A percentile compares a stretch with the other conserved stretches of the same genome.
These are phyloP conservation scores for Tanypteryx hageni DNA, from an alignment of 2,888 invertebrate species.

Conservation along the genomic window DNA sequence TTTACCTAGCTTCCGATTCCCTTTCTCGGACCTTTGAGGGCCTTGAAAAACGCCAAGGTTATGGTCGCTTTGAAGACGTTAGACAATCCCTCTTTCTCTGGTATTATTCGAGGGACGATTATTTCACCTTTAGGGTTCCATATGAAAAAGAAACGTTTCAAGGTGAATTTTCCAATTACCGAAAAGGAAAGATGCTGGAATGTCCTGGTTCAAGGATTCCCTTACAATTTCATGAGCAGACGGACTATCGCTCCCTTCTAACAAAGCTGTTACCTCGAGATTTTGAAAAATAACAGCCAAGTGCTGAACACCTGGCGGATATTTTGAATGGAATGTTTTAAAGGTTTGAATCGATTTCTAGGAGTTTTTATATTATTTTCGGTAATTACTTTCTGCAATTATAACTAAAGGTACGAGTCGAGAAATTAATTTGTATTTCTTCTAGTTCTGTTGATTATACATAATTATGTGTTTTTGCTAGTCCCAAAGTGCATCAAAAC, in stretches of 20 bases:
- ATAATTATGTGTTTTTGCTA: too few relatives aligned
- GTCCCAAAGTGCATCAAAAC: too few relatives aligned
- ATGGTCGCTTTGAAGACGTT: slow-evolving; percentile 3
- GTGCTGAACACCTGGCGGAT: not conserved
- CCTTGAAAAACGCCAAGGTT: slow-evolving; percentile 55
- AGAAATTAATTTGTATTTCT: too few relatives aligned
- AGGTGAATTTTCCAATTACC: not conserved
- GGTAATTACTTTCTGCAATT: too few relatives aligned
- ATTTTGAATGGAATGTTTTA: not conserved
- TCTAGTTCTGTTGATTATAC: too few relatives aligned
- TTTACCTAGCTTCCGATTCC: slow-evolving; percentile 49
- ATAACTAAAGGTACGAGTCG: too few relatives aligned
- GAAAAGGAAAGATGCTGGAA: not conserved
- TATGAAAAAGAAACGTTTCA: not conserved
- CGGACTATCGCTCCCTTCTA: not conserved
- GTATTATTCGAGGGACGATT: not conserved
- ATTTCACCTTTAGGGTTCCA: not conserved
- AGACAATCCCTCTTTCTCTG: not conserved
- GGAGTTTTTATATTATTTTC: not conserved
- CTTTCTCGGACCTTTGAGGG: not conserved
- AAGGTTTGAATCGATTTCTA: not conserved
- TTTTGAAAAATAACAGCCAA: not conserved
- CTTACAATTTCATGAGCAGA: not conserved
- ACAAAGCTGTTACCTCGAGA: not conserved
- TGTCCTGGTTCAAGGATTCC: not conserved